Base-by-base conservation (phyloP, 2,797 vertebrate species). In the Lepus oiostolus region DNA sequence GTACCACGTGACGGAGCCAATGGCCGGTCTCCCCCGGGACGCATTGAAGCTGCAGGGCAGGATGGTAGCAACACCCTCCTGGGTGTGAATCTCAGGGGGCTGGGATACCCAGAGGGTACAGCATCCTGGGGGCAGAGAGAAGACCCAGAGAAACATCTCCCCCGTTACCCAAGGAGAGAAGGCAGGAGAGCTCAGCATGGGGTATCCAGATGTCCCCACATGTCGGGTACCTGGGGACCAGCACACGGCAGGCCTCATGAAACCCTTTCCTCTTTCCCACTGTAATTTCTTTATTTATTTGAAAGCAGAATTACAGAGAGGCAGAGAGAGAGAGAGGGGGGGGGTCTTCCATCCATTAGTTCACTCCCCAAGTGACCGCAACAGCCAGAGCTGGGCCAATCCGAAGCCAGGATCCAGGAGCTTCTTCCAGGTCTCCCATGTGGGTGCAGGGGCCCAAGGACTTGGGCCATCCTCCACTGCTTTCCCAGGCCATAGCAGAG, bases 11-110 rank as follows among this genome's bases (percentile, higher is more conserved):
- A 96, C 85, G 0, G 85, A 95, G 38, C 95, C 97, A 85, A 92
- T 93, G 88, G 88, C 85, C 30, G 2, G 10, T 22, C 6, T 79
- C 70, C 72, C 38, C 35, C 0, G 16, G 86, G 54, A 91, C 81
- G 75, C 88, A 72, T 87, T 96, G 90, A 96, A 97, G 67, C 88
- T 95, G 85, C 97, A 97, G 77, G 80, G 88, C 83, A 95, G 38
- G 54, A 84, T 65, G 62, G 95, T 77, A 35, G 92, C 2, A 0
- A 75, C 2, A 0, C 95, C 94, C 54, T 96, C 90, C 13, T 74
- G 88, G 9, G 54, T 74, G 50, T 0, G 42, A 42, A 95, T 75
- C 47, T 84, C 83, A 21, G n/a, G 71, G 16, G 89, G 86, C 67
- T 97, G 97, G 54, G 54, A 95, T 52, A 97, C 95, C 90, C 91